Conservation (phyloP, 1,140 invertebrate genomes). For the Aphaenogaster floridana region DNA sequence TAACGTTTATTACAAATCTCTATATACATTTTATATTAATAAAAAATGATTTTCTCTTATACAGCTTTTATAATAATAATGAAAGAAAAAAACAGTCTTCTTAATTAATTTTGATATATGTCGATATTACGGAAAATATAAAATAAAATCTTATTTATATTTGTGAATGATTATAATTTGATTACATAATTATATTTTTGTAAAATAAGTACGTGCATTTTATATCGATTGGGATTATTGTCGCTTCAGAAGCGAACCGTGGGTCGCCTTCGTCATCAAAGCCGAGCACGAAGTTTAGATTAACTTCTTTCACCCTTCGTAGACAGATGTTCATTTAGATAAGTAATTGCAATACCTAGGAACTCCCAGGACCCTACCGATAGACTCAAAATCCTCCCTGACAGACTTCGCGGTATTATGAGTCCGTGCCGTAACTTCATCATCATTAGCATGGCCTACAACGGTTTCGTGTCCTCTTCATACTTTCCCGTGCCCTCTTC, state of each 20-base stretch:
- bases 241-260: not conserved
- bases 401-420: not conserved
- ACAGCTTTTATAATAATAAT: not conserved
- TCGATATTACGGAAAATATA: not conserved
- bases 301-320: constrained; percentile 3
- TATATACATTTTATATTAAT: constrained; percentile 17
- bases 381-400: not conserved
- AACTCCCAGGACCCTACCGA: not conserved
- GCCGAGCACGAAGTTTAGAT: constrained; percentile 34
- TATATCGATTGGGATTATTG: not conserved
- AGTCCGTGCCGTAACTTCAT: not conserved
- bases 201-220: not conserved
- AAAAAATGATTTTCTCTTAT: not conserved
- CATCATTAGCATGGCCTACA: constrained; percentile 1
- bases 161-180: not conserved
- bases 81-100: not conserved
- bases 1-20: not conserved
- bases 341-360: constrained; percentile 24
- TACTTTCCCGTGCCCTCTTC: not conserved
- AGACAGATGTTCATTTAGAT: constrained; percentile 35
- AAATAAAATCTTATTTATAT: not conserved
- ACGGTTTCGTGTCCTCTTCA: not conserved
- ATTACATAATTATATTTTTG: not conserved
- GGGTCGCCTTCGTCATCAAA: not conserved
- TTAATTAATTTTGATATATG: not conserved